Evolutionary conservation across 2,888 invertebrate species (phyloP).

Genomic region (Yponomeuta plumbellus): DNA sequence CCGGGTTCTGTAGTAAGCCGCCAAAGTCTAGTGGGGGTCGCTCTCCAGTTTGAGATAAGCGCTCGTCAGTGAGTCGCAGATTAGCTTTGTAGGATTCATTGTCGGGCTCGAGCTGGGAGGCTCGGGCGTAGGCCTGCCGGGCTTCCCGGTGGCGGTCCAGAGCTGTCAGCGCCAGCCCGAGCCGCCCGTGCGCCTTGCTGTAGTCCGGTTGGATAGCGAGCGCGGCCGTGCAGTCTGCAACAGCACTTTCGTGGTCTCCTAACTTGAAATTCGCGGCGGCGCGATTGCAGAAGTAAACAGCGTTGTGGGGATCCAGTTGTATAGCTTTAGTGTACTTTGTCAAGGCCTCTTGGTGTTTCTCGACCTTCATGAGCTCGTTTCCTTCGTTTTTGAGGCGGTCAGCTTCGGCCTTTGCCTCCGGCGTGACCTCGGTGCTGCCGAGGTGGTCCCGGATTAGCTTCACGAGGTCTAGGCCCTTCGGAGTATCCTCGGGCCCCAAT

Average conservation of each 20-base stretch:
- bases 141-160: constrained; percentile 90
- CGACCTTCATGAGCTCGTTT: constrained; percentile 90
- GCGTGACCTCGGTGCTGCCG: constrained; percentile 32
- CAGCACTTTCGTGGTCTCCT: constrained; percentile 87
- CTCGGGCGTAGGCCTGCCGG: constrained; percentile 89
- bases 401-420: constrained; percentile 79
- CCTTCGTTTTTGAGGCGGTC: constrained; percentile 93
- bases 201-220: constrained; percentile 92
- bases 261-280: constrained; percentile 96
- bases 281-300: constrained; percentile 97
- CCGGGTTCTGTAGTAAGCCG: constrained; percentile 86
- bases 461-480: constrained; percentile 50
- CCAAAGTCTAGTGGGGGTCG: constrained; percentile 74
- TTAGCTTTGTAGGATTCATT: constrained; percentile 94
- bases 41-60: constrained; percentile 80
- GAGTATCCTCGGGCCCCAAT: constrained; percentile 70
- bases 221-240: constrained; percentile 94
- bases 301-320: constrained; percentile 88
- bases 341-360: constrained; percentile 87
- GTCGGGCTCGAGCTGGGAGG: constrained; percentile 92
- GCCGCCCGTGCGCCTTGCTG: constrained; percentile 95
- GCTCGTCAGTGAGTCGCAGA: constrained; percentile 87
- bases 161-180: constrained; percentile 92
- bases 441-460: constrained; percentile 42
- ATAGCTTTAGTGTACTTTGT: constrained; percentile 93